These are phyloP conservation scores for Macrocentrus cingulum DNA, from an alignment of 1,140 invertebrate species.

Conservation along the genomic window DNA sequence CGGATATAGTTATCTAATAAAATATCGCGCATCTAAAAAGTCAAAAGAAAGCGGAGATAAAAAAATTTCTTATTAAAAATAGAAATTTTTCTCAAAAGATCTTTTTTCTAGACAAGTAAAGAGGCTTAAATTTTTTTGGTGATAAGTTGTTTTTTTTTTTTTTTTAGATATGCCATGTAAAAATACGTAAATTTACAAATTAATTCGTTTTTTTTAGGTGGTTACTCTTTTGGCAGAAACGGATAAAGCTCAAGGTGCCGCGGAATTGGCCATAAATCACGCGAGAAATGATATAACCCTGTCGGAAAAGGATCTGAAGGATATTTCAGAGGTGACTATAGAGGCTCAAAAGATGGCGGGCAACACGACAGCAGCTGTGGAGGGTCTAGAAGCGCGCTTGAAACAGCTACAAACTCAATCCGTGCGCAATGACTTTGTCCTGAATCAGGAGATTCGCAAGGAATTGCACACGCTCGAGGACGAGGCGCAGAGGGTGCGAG, in stretches of 20 bases:
- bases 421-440: slow-evolving; percentile 70
- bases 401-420: slow-evolving; percentile 75
- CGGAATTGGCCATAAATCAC: slow-evolving; percentile 75
- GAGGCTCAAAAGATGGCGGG: slow-evolving; percentile 74
- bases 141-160: slow-evolving; percentile 3
- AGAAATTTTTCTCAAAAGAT: no score
- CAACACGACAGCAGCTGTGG: slow-evolving; percentile 70
- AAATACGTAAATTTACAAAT: slow-evolving; percentile 28
- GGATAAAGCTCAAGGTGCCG: slow-evolving; percentile 73
- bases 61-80: no score
- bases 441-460: slow-evolving; percentile 61
- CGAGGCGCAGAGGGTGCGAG: slow-evolving; percentile 62
- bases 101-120: no score
- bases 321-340: slow-evolving; percentile 72
- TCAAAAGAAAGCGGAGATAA: no score
- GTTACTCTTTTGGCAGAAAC: slow-evolving; percentile 68
- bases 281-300: slow-evolving; percentile 77
- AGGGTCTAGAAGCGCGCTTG: slow-evolving; percentile 66
- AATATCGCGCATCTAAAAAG: no score
- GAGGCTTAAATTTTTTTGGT: no score
- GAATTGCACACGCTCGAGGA: slow-evolving; percentile 61
- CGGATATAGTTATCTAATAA: no score
- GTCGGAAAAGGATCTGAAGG: slow-evolving; percentile 73
- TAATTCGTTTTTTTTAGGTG: slow-evolving; percentile 48
- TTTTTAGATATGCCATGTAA: slow-evolving; percentile 15